Evolutionary conservation across 23 tunicate genomes (phyloP).

Genomic region (Phallusia fumigata): DNA sequence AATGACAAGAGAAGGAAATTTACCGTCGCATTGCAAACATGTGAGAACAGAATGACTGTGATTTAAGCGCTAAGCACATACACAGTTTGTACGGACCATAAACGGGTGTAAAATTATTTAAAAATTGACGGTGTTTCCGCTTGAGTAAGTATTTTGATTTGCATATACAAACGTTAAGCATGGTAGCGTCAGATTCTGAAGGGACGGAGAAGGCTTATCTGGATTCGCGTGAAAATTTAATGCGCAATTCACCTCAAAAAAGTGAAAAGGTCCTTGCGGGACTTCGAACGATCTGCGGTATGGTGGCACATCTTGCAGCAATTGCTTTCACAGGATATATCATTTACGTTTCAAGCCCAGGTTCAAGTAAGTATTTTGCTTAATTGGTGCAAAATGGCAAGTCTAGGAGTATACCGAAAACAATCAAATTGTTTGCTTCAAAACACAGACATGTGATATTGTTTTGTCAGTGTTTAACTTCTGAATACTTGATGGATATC

Average conservation of each 20-base stretch:
- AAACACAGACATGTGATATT: too few species aligned
- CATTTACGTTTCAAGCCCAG: conserved; percentile 56
- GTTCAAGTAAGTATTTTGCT: conserved; percentile 52
- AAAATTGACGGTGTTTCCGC: not conserved
- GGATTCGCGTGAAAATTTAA: not conserved
- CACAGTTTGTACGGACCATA: too few species aligned
- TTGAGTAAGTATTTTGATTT: not conserved
- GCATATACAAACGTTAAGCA: not conserved
- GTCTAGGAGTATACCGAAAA: too few species aligned
- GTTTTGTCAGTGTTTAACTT: too few species aligned
- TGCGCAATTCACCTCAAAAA: not conserved
- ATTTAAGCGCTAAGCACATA: too few species aligned
- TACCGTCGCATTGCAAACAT: too few species aligned
- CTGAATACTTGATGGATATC: too few species aligned
- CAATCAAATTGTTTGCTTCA: too few species aligned
- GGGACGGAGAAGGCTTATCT: not conserved
- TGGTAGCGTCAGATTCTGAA: not conserved
- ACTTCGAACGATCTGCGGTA: conserved; percentile 57
- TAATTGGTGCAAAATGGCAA: too few species aligned
- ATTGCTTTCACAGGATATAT: conserved; percentile 56
- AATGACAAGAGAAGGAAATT: too few species aligned
- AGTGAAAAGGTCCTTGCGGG: conserved; percentile 65
- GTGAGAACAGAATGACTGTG: too few species aligned
- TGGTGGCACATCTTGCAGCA: conserved; percentile 66
- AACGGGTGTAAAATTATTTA: too few species aligned